These are phyloP conservation scores for Meleagris gallopavo DNA, from an alignment of 2,113 vertebrate species.

Conservation along the genomic window DNA sequence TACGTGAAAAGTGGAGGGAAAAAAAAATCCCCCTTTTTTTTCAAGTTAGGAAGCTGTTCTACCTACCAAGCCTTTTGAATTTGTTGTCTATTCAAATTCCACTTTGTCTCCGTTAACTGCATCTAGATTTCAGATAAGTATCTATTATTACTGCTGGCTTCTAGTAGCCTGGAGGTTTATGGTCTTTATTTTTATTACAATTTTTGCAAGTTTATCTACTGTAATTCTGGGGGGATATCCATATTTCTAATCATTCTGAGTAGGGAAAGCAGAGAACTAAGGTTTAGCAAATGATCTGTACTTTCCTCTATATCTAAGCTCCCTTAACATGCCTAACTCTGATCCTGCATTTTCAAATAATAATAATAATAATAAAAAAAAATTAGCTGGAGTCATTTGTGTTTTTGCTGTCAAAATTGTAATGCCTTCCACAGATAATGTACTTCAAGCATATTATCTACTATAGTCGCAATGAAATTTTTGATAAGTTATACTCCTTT, in stretches of 20 bases:
- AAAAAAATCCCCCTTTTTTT: not conserved
- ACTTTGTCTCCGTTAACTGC: not conserved
- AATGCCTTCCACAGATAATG: not conserved
- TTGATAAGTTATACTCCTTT: too few relatives aligned
- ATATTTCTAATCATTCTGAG: not conserved
- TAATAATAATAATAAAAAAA: too few relatives aligned
- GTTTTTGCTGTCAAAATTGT: not conserved
- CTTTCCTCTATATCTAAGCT: not conserved
- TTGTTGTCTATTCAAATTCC: not conserved
- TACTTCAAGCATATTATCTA: not conserved
- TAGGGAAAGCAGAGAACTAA: not conserved
- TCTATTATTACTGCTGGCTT: not conserved
- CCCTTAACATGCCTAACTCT: not conserved
- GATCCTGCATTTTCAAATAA: too few relatives aligned
- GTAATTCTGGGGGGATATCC: rapidly evolving
- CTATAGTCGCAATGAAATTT: too few relatives aligned
- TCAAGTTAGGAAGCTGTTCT: not conserved
- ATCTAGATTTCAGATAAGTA: not conserved
- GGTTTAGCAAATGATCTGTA: not conserved
- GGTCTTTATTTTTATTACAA: not conserved
- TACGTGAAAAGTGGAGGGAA: not conserved
- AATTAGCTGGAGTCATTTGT: not conserved
- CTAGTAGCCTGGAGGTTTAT: not conserved
- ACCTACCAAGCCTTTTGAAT: not conserved
- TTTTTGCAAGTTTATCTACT: not conserved